Base-by-base conservation (phyloP, 2,888 invertebrate species). In the Pristionchus entomophagus region DNA sequence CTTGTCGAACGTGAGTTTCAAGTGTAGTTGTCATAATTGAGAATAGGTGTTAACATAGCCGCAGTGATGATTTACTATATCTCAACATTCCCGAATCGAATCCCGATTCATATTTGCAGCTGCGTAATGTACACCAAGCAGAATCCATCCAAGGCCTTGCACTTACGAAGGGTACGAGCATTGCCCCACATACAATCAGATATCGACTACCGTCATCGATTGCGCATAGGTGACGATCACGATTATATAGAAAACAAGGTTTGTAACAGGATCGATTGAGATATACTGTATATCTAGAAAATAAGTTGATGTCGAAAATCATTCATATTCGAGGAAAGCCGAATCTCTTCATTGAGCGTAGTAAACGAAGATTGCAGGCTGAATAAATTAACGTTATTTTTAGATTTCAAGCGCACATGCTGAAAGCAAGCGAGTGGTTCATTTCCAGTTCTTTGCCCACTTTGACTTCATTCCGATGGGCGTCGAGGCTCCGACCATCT, bases 401-500 rank as follows among this genome's bases (percentile, higher is more conserved):
- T n/a, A n/a, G n/a, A n/a, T n/a, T n/a, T n/a, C n/a, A n/a, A n/a
- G n/a, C n/a, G n/a, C n/a, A n/a, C n/a, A n/a, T n/a, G n/a, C n/a
- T n/a, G n/a, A n/a, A n/a, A n/a, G n/a, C n/a, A n/a, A n/a, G n/a
- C n/a, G n/a, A n/a, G n/a, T n/a, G n/a, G n/a, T n/a, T n/a, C n/a
- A n/a, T 6, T 77, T 49, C 26, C 49, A 80, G 78, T 80, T 80
- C 49, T 80, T 80, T 51, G 19, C 19, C 32, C 29, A 49, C 51
- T 80, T 80, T 14, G 78, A 80, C 78, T 80, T 80, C 51, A 51
- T 80, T 22, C 78, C 78, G 0, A 51, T 35, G 8, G 78, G 78
- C n/a, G 73, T 73, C 10, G 41, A 73, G 26, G 26, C 26, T 14
- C 73, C 41, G 19, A 73, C 41, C n/a, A 38, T 73, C 19, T 22